Base-by-base conservation (phyloP, 2,888 invertebrate species). In the Pyrrhia umbra region DNA sequence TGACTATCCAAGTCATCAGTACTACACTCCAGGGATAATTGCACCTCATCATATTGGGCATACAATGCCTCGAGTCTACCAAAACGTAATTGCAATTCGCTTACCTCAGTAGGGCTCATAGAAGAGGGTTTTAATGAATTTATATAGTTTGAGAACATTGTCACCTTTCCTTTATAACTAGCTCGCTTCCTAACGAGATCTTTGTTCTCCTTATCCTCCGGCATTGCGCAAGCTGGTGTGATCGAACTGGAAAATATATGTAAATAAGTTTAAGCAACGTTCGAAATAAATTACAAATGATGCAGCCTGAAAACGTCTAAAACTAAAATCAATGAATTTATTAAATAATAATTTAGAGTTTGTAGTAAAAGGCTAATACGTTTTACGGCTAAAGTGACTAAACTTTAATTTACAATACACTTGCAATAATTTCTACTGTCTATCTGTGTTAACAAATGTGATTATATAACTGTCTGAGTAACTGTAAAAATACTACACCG, bases 121-220 rank as follows among this genome's bases (percentile, higher is more conserved):
- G 45, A 15, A 45, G 23, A 23, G 23, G 15, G n/a, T 21, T 21
- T 45, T 6, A 39, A 20, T 43, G 42, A 43, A 30, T 54, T 43
- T 10, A 54, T 43, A 30, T 54, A 54, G n/a, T 54, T 54, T 0
- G 6, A 30, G 20, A 54, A 54, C 2, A 43, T 30, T 5, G 54
- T 54, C 20, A 54, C 42, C 30, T 30, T 43, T 43, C 42, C 54
- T 21, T 54, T 43, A 21, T 30, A 54, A 43, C 54, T 54, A 6
- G 30, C 43, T 1, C 54, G 20, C 15, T 43, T 54, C 20, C 43
- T 54, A 1, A 54, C 21, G n/a, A 43, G 20, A 5, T 52, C 52
- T 20, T 47, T 47, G 16, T 27, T n/a, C 3, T 23, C 23, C 21
- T 20, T 43, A 43, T 43, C 43, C 20, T 21, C 43, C 18, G 42